Conservation (phyloP, 1,140 invertebrate genomes). For the Melanaphis sacchari region DNA sequence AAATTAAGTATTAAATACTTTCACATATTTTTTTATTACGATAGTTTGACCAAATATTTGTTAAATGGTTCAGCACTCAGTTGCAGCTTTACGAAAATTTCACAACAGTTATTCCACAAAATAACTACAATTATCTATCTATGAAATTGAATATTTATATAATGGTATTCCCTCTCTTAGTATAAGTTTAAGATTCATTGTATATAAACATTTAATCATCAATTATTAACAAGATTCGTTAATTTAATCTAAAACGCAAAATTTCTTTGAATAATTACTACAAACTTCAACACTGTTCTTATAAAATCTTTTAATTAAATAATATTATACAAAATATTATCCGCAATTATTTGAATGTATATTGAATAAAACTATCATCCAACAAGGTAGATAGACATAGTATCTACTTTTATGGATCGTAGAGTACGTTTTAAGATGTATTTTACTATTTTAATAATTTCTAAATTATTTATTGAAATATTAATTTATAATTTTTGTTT, state of each 20-base stretch:
- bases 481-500: background rate
- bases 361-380: background rate
- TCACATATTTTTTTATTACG: background rate
- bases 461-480: background rate
- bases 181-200: background rate
- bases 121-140: background rate
- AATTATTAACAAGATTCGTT: background rate
- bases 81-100: background rate
- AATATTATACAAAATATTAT: background rate
- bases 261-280: background rate
- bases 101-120: no score
- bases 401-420: background rate
- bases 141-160: background rate
- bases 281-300: background rate
- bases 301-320: background rate
- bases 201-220: background rate
- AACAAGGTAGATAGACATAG: no score
- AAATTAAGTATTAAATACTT: background rate
- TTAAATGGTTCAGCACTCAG: background rate
- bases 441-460: background rate
- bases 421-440: background rate
- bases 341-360: background rate
- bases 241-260: background rate
- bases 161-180: background rate
- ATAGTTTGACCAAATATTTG: background rate